Evolutionary conservation across 2,797 vertebrate genomes (phyloP).

Genomic region (Triplophysa bombifrons): DNA sequence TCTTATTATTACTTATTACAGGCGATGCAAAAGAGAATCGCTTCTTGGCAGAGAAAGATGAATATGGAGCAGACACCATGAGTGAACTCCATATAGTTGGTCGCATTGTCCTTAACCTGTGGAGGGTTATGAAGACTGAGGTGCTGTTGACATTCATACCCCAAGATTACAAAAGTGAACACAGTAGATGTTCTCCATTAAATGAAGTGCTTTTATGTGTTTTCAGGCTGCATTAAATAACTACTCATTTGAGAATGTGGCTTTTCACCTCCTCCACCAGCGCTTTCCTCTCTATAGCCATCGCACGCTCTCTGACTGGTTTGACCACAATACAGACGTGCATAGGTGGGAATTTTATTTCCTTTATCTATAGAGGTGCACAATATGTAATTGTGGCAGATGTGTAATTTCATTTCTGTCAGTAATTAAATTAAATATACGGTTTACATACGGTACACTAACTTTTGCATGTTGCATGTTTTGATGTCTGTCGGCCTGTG

Average conservation of each 20-base stretch:
- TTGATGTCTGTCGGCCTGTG: neutral
- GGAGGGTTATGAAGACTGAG: slow-evolving; percentile 98
- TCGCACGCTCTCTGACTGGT: slow-evolving; percentile 94
- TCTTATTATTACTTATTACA: slow-evolving; percentile 58
- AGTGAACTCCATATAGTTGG: slow-evolving; percentile 93
- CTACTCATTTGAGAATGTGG: slow-evolving; percentile 97
- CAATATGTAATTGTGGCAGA: neutral
- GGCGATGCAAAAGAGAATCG: slow-evolving; percentile 91
- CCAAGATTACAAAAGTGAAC: neutral
- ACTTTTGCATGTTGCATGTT: neutral
- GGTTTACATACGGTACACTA: too few species aligned
- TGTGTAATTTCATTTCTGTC: too few species aligned
- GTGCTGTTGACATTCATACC: slow-evolving; percentile 52
- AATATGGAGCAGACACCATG: slow-evolving; percentile 94
- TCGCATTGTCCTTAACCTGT: slow-evolving; percentile 90
- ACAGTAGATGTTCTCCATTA: neutral
- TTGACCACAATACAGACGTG: slow-evolving; percentile 89
- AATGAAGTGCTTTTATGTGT: neutral
- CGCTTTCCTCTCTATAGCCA: slow-evolving; percentile 85
- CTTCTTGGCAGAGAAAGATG: slow-evolving; percentile 87
- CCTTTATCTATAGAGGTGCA: neutral
- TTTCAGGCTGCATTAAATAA: slow-evolving; percentile 87
- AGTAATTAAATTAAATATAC: too few species aligned
- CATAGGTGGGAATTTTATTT: slow-evolving; percentile 79
- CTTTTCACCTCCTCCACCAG: slow-evolving; percentile 94